phyloP scores from a whole-genome alignment of 2,797 vertebrate species.

The Microchirus variegatus region DNA sequence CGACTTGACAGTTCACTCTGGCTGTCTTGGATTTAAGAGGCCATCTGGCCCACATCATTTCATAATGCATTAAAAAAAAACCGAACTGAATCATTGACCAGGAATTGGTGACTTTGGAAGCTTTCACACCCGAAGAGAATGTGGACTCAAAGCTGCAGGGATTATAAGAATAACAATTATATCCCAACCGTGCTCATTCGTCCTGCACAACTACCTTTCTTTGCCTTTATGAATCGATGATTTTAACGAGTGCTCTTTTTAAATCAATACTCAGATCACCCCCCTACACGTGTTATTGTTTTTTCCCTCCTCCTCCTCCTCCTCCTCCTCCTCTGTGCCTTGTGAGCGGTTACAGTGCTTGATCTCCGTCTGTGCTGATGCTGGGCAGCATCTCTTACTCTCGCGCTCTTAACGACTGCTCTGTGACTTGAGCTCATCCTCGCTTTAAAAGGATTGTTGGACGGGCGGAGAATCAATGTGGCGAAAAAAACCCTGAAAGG shows the following conservation, averaged over 20 bases:
- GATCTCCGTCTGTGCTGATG: slow-evolving; percentile 13
- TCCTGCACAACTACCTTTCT: too few species aligned
- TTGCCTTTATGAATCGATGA: too few species aligned
- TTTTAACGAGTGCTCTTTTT: too few species aligned
- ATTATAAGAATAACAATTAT: too few species aligned
- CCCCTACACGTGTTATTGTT: slow-evolving; percentile 1
- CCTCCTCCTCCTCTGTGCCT: not conserved
- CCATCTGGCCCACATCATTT: slow-evolving; percentile 58
- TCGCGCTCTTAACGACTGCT: slow-evolving; percentile 21
- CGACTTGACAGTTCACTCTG: slow-evolving; percentile 48
- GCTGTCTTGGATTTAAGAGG: slow-evolving; percentile 48
- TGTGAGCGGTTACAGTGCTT: slow-evolving; percentile 9
- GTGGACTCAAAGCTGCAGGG: slow-evolving; percentile 4
- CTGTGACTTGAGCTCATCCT: slow-evolving; percentile 55
- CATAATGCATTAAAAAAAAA: slow-evolving; percentile 17
- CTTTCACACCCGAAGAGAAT: slow-evolving; percentile 15
- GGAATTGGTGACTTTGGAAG: not conserved
- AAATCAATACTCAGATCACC: not conserved
- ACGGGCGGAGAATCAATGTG: slow-evolving; percentile 72
- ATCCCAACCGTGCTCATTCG: too few species aligned
- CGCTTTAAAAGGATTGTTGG: slow-evolving; percentile 67
- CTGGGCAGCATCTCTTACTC: slow-evolving; percentile 14
- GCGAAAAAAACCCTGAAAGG: slow-evolving; percentile 60
- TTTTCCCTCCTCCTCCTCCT: too few species aligned
- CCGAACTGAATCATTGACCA: too few species aligned